Base-by-base conservation (phyloP, 2,797 vertebrate species). In the Tenualosa thibaudeaui region DNA sequence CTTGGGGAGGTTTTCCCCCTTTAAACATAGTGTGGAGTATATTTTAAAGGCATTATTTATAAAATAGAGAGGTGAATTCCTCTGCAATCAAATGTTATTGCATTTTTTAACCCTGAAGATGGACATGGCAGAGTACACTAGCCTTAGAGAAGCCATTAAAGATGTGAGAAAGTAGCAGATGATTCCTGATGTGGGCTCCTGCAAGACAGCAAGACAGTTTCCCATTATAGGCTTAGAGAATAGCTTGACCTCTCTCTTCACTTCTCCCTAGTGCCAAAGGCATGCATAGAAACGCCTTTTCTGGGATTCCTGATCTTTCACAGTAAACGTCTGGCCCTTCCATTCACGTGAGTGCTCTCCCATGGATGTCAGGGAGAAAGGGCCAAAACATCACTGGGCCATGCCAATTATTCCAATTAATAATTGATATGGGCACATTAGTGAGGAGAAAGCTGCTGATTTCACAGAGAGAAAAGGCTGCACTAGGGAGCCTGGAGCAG, bases 331-430 rank as follows among this genome's bases (percentile, higher is more conserved):
- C 56, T 58, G 62, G n/a, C 24, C 62, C 26, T 15, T 10, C 2
- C 62, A 15, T 24, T 31, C n/a, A 68, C 24, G 31, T 40, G 65
- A 40, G 88, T 91, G 90, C 88, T 88, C 89, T 91, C 91, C 91
- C 88, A 89, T 88, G 90, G 90, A 91, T 90, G 90, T 89, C 90
- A 90, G 83, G 68, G 83, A 88, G 89, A 88, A 91, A 86, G 84
- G 68, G 68, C 15, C 68, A 93, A 92, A 93, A 89, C 85, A 90
- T 86, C 88, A 89, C 89, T 89, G 88, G 82, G 89, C 86, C 91
- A 88, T 88, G 89, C 87, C 87, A 88, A 90, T 93, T 93, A 94
- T 92, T 92, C 91, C 87, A 89, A 93, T 93, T 92, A 92, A 93
- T 94, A 93, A 94, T 94, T 93, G 87, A 94, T 92, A 86, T 43